Evolutionary conservation across 1,140 invertebrate species (phyloP).

Genomic region (Magallana ariakensis): DNA sequence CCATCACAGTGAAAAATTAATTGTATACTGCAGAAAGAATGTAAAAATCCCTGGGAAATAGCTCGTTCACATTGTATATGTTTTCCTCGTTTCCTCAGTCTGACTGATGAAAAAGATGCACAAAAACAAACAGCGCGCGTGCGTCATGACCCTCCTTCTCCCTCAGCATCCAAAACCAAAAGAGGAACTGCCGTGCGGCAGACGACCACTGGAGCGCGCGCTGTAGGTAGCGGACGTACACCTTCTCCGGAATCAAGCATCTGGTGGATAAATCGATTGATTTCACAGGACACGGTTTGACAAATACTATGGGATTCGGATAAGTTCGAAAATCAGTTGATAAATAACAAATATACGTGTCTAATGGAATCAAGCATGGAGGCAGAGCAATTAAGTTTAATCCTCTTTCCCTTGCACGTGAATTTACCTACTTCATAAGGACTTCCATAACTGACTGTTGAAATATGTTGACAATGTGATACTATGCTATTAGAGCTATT

Average conservation of each 20-base stretch:
- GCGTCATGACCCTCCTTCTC: slow-evolving; percentile 21
- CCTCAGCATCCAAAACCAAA: slow-evolving; percentile 37
- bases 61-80: slow-evolving; percentile 18
- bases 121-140: slow-evolving; percentile 22
- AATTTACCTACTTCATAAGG: slow-evolving; percentile 4
- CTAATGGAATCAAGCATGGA: not conserved
- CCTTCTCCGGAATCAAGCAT: slow-evolving; percentile 1
- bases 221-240: slow-evolving; percentile 2
- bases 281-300: slow-evolving; percentile 10
- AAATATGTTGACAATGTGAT: slow-evolving; percentile 12
- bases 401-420: not conserved
- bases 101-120: slow-evolving; percentile 36
- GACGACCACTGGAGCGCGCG: slow-evolving; percentile 13
- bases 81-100: slow-evolving; percentile 28
- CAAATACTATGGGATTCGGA: not conserved
- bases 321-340: not conserved
- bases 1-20: slow-evolving; percentile 13
- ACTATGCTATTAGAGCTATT: not conserved
- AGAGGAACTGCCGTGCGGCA: slow-evolving; percentile 8
- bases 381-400: not conserved
- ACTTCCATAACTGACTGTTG: not conserved
- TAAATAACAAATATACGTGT: not conserved
- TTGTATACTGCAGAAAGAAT: not conserved
- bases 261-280: slow-evolving; percentile 22
- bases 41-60: not conserved